Evolutionary conservation across 2,888 invertebrate genomes (phyloP), one percentile per base, ranked within the genome.

Genomic region (Melieria picta): DNA sequence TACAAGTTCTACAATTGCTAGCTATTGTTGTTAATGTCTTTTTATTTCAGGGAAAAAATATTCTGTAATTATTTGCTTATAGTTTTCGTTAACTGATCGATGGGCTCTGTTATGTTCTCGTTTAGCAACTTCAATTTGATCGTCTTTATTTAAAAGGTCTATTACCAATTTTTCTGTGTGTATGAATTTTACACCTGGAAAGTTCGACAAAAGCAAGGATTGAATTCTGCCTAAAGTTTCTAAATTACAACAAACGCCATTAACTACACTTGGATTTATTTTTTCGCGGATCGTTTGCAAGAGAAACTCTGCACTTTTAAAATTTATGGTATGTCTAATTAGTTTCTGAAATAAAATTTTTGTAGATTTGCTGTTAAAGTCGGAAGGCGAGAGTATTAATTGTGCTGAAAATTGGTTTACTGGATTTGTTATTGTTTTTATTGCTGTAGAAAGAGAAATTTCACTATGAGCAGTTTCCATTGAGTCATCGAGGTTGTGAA

Each of bases 401-500:
- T 65, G 57, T 9, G 57, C 48, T 58, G 11, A 58, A 50, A 70
- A 65, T n/a, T 70, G 65, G 48, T 57, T 63, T n/a, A 55, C 52
- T 30, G 56, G 57, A 11, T 47, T 62, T 63, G 45, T 57, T 11
- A 45, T 57, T 30, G 13, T 52, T 63, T 63, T 61, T 56, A 69
- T 62, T 69, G 16, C 55, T 5, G 7, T 47, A 13, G 48, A 52
- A 50, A 30, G 42, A 13, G 48, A 72, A 73, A 72, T 65, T 71
- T 66, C 73, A 56, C 75, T 70, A 16, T 74, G 71, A n/a, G 62
- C 55, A 45, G 73, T 73, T 0, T 62, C 67, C n/a, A 73, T 70
- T 66, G 73, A 71, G 30, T 73, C 69, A 3, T 69, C 72, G 0
- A 75, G 64, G 11, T 72, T 69, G 42, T 71, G 72, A 55, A 45